Conservation (phyloP, 2,888 invertebrate genomes). For the Invenusta paracnida region DNA sequence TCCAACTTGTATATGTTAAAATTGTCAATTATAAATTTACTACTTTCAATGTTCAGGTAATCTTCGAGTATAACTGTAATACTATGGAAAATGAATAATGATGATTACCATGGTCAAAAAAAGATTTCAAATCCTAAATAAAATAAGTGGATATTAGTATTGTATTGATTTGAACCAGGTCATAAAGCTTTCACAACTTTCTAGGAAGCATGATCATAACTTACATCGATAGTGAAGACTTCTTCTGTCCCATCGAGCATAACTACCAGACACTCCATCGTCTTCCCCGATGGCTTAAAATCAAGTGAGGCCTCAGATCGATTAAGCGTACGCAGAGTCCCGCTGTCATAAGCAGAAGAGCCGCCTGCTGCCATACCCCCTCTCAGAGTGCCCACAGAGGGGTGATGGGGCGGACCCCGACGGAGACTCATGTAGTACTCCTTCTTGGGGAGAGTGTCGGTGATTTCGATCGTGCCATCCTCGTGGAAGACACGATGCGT, state of each 20-base stretch:
- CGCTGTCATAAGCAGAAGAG: not conserved
- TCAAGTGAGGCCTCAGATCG: constrained; percentile 15
- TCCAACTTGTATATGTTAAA: too few relatives aligned
- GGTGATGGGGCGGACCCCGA: constrained; percentile 4
- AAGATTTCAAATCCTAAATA: too few relatives aligned
- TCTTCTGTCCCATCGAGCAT: constrained; percentile 43
- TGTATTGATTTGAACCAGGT: too few relatives aligned
- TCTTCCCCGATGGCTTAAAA: constrained; percentile 39
- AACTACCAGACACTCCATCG: constrained; percentile 36
- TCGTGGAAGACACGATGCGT: constrained; percentile 25
- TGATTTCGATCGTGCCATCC: constrained; percentile 40
- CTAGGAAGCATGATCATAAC: not conserved
- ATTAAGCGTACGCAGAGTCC: constrained; percentile 11
- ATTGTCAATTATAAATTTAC: too few relatives aligned
- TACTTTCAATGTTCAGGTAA: too few relatives aligned
- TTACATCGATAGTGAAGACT: constrained; percentile 40
- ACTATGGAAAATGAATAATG: too few relatives aligned
- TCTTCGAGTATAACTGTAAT: too few relatives aligned
- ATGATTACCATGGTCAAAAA: too few relatives aligned
- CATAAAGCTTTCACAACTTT: too few relatives aligned
- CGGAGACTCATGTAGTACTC: constrained; percentile 43
- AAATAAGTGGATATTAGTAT: too few relatives aligned
- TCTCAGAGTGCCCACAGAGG: constrained; percentile 24
- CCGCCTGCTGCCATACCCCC: not conserved
- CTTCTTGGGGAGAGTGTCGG: constrained; percentile 39